Evolutionary conservation across 1,140 invertebrate genomes (phyloP).

Genomic region (Uloborus diversus): DNA sequence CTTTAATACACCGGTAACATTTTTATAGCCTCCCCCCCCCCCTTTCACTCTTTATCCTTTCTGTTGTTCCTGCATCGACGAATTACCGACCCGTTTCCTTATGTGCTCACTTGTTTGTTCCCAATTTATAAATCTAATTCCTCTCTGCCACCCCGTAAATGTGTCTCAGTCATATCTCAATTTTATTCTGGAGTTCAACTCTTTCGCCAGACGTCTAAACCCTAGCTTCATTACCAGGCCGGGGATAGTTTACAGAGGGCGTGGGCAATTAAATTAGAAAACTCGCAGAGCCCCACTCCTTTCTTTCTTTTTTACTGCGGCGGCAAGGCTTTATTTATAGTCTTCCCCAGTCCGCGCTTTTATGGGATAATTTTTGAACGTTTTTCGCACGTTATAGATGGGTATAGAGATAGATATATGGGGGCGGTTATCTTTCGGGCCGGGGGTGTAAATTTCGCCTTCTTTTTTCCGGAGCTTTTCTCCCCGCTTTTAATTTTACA

Average conservation of each 20-base stretch:
- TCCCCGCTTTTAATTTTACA: conserved; percentile 46
- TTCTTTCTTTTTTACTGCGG: conserved; percentile 40
- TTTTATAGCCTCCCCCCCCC: background rate
- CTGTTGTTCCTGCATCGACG: too few species aligned
- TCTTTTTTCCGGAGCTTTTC: background rate
- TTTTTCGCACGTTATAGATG: background rate
- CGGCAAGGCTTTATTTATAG: conserved; percentile 28
- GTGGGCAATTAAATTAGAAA: conserved; percentile 36
- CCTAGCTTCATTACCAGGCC: conserved; percentile 32
- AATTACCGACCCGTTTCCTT: background rate
- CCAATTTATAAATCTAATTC: too few species aligned
- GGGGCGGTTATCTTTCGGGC: conserved; percentile 30
- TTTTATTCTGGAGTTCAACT: too few species aligned
- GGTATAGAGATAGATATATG: conserved; percentile 1
- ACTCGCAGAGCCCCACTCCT: background rate
- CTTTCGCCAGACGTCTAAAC: too few species aligned
- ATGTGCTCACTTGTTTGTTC: background rate
- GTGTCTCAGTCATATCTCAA: too few species aligned
- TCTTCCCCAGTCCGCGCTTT: conserved; percentile 12
- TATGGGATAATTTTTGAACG: conserved; percentile 40
- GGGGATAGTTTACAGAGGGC: conserved; percentile 33
- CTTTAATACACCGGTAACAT: too few species aligned
- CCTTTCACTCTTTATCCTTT: background rate
- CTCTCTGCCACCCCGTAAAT: too few species aligned
- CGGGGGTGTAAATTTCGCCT: conserved; percentile 27